Conservation (phyloP, 1,140 invertebrate species). For the Heliconius congener region DNA sequence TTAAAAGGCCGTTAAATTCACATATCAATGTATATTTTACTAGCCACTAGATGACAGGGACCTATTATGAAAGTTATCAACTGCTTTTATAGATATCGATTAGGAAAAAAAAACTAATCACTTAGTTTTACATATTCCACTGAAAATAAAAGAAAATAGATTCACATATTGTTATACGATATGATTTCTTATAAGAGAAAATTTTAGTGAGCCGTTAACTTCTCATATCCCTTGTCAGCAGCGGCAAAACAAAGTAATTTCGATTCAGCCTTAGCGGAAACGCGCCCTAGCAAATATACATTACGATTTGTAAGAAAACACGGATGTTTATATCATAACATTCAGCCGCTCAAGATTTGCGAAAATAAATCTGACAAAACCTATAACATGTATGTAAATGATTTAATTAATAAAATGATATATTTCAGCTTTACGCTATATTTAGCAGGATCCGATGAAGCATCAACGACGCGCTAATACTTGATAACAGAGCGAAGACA, state of each 20-base stretch:
- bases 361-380: background rate
- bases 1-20: too few species aligned
- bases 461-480: too few species aligned
- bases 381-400: background rate
- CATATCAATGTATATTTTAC: too few species aligned
- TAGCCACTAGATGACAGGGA: background rate
- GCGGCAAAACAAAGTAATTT: constrained; percentile 68
- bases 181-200: constrained; percentile 35
- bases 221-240: constrained; percentile 40
- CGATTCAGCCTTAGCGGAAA: constrained; percentile 48
- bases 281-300: constrained; percentile 52
- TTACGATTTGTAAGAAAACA: constrained; percentile 66
- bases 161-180: constrained; percentile 28
- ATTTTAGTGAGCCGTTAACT: constrained; percentile 42
- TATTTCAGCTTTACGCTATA: too few species aligned
- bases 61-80: background rate
- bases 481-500: too few species aligned
- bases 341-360: constrained; percentile 37
- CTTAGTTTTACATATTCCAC: background rate
- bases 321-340: constrained; percentile 57
- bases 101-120: background rate
- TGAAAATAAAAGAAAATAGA: constrained; percentile 17
- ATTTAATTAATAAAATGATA: background rate
- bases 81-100: too few species aligned
- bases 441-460: too few species aligned